Conservation (phyloP, 2,113 vertebrate genomes). For the Scytalopus superciliaris region DNA sequence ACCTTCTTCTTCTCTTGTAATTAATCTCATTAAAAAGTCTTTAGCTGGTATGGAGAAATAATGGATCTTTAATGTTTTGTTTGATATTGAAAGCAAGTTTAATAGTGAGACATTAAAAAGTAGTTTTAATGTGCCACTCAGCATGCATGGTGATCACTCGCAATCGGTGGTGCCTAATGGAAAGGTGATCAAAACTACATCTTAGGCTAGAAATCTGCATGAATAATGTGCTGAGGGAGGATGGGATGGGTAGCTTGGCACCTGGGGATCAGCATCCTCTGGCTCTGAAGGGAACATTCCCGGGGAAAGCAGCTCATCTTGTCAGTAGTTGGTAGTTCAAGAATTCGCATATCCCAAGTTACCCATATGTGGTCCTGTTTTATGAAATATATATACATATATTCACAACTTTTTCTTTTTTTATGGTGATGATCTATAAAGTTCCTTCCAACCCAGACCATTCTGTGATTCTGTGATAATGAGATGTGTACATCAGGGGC, state of each 20-base stretch:
- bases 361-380: neutral
- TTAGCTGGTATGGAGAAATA: slow-evolving; percentile 62
- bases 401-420: neutral
- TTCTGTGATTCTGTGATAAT: neutral
- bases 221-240: neutral
- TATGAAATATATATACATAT: neutral
- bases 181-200: slow-evolving; percentile 12
- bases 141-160: neutral
- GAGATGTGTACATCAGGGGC: neutral
- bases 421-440: neutral
- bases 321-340: neutral
- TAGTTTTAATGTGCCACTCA: slow-evolving; percentile 46
- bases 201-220: neutral
- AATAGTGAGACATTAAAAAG: slow-evolving; percentile 59
- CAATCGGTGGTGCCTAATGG: neutral
- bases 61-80: slow-evolving; percentile 71
- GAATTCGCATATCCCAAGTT: neutral
- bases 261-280: neutral
- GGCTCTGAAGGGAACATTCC: neutral
- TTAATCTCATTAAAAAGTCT: slow-evolving; percentile 70
- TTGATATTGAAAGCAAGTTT: slow-evolving; percentile 66
- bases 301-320: neutral
- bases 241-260: neutral
- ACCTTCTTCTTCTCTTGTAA: slow-evolving; percentile 37
- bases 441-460: neutral